phyloP scores from a whole-genome alignment of 2,888 invertebrate species.

The Rhagophthalmus giganteus region DNA sequence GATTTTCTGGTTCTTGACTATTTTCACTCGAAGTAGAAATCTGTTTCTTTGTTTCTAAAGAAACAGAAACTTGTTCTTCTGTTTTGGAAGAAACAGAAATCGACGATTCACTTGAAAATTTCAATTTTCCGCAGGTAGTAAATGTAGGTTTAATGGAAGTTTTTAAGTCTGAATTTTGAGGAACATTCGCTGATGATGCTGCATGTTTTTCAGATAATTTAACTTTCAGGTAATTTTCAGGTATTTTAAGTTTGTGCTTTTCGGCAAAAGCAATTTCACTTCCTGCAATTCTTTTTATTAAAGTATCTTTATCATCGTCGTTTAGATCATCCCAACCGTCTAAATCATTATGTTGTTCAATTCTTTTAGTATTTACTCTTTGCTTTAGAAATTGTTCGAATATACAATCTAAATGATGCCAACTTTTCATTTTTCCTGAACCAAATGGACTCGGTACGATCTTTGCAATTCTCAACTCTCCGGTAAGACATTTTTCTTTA shows the following conservation, averaged over 20 bases:
- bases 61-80: not conserved
- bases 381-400: constrained; percentile 80
- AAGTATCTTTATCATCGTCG: constrained; percentile 67
- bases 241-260: constrained; percentile 59
- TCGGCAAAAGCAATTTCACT: constrained; percentile 61
- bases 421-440: constrained; percentile 76
- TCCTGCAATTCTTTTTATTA: constrained; percentile 67
- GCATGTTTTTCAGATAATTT: constrained; percentile 44
- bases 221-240: no score
- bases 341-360: constrained; percentile 74
- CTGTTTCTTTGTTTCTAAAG: not conserved
- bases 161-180: no score
- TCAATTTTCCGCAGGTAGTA: not conserved
- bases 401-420: constrained; percentile 80
- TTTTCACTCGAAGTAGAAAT: constrained; percentile 27
- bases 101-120: no score
- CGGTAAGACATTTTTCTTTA: constrained; percentile 75
- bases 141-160: constrained; percentile 4
- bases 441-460: constrained; percentile 77
- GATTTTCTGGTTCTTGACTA: constrained; percentile 20
- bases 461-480: constrained; percentile 76
- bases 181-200: no score
- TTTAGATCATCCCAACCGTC: constrained; percentile 29
- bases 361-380: constrained; percentile 77
- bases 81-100: not conserved